These are phyloP conservation scores for Pygoscelis antarcticus DNA, from an alignment of 2,113 vertebrate species.

Conservation along the genomic window DNA sequence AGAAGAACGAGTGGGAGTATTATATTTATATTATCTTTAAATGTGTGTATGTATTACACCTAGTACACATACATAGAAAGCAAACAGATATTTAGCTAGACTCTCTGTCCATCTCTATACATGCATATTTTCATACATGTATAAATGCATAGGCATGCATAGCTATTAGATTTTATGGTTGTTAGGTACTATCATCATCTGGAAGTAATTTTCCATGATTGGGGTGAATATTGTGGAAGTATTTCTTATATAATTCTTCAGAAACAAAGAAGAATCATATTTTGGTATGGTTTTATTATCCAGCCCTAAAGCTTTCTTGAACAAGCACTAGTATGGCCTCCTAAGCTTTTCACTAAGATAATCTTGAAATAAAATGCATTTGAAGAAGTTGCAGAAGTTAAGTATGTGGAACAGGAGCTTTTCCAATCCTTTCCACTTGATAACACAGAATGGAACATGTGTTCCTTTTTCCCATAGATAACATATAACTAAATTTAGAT, in stretches of 20 bases:
- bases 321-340: neutral
- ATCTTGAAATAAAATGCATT: neutral
- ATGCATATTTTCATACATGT: neutral
- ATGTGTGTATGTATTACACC: neutral
- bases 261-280: neutral
- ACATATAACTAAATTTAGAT: neutral
- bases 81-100: neutral
- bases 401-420: neutral
- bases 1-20: neutral
- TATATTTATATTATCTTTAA: neutral
- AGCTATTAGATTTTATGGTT: neutral
- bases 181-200: neutral
- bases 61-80: neutral
- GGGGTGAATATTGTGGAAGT: neutral
- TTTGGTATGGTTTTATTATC: neutral
- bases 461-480: neutral
- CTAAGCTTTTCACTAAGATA: neutral
- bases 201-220: neutral
- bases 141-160: neutral
- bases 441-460: neutral
- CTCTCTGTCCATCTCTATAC: neutral
- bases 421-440: neutral
- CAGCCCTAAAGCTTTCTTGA: neutral
- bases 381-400: neutral
- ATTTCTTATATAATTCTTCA: neutral